phyloP scores from a whole-genome alignment of 2,797 vertebrate species.

The Spatula versicolor region DNA sequence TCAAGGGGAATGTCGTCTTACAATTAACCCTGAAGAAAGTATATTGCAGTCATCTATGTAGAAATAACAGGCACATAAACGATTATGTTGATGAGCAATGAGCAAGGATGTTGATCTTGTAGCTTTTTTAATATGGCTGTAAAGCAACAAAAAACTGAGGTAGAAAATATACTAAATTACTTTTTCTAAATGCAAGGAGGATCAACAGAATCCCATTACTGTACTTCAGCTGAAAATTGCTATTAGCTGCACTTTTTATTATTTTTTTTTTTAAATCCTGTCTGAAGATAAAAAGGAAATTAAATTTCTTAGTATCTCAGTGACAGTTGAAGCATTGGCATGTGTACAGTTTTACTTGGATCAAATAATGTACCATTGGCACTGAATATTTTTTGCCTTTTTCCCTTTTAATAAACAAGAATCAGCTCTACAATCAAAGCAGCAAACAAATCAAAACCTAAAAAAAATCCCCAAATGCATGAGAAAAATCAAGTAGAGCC shows the following conservation, averaged over 20 bases:
- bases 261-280: neutral
- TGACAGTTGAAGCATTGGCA: neutral
- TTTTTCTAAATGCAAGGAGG: neutral
- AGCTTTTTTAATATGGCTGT: neutral
- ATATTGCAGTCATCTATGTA: neutral
- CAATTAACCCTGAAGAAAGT: neutral
- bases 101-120: neutral
- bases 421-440: neutral
- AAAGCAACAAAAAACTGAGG: neutral
- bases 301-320: neutral
- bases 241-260: neutral
- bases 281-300: neutral
- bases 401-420: neutral
- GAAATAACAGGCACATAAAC: neutral
- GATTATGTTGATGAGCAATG: neutral
- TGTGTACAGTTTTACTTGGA: neutral
- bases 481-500: neutral
- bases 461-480: neutral
- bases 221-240: neutral
- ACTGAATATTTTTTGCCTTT: neutral
- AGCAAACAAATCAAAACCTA: neutral
- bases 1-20: neutral
- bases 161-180: neutral
- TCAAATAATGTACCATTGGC: neutral
- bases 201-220: neutral